These are phyloP conservation scores for Pocillopora verrucosa DNA, from an alignment of 64 coral and sea anemone genomes.

Conservation along the genomic window DNA sequence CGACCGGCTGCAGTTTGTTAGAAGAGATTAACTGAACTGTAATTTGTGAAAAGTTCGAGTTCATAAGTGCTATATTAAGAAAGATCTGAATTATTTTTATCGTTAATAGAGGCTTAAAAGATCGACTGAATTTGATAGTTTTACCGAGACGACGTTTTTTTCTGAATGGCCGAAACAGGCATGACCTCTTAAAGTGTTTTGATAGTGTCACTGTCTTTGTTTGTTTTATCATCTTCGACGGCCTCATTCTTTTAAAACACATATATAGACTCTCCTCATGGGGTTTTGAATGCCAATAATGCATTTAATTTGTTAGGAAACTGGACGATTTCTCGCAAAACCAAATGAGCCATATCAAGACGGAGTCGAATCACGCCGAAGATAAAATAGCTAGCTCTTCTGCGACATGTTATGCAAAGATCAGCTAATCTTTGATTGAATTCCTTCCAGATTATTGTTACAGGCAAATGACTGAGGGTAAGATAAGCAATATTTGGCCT, in stretches of 20 bases:
- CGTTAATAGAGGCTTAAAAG: constrained; percentile 9
- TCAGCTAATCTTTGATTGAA: background rate
- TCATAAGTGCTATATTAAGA: constrained; percentile 9
- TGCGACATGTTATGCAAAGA: background rate
- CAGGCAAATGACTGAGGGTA: background rate
- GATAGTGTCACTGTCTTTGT: background rate
- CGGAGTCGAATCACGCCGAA: background rate
- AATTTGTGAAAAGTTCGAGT: background rate
- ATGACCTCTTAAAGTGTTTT: background rate
- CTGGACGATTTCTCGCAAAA: background rate
- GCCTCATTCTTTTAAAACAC: background rate
- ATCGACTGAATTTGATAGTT: constrained; percentile 6
- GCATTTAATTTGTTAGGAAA: background rate
- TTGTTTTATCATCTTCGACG: background rate
- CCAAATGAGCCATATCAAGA: background rate
- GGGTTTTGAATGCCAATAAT: background rate
- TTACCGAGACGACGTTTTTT: background rate
- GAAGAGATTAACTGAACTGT: background rate
- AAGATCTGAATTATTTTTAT: constrained; percentile 15
- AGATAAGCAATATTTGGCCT: background rate
- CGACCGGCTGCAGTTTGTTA: background rate
- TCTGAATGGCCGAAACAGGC: background rate
- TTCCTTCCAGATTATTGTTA: background rate
- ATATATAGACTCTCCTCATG: too few species aligned
- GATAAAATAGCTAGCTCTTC: background rate